Evolutionary conservation across 1,140 invertebrate species (phyloP).

Genomic region (Panagrolaimus sp.): DNA sequence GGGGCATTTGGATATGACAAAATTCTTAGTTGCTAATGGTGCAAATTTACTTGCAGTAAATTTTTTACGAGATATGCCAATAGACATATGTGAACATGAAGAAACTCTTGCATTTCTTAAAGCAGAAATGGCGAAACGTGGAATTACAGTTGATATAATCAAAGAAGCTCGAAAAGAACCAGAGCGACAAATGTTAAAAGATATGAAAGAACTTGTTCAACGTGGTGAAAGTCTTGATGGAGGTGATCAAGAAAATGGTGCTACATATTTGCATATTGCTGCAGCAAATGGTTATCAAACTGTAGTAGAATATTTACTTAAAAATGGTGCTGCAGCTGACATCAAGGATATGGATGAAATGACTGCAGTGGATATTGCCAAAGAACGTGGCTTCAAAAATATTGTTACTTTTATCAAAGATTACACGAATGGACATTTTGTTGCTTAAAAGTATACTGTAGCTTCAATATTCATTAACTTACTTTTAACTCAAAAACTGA

Average conservation of each 20-base stretch:
- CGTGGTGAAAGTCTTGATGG: slow-evolving; percentile 73
- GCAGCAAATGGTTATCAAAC: slow-evolving; percentile 83
- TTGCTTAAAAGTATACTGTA: too few species aligned
- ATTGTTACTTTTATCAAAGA: slow-evolving; percentile 66
- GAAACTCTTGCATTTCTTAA: slow-evolving; percentile 85
- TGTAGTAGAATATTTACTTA: slow-evolving; percentile 88
- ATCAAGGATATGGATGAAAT: slow-evolving; percentile 75
- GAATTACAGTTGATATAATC: slow-evolving; percentile 72
- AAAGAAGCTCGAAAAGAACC: slow-evolving; percentile 84
- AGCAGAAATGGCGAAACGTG: slow-evolving; percentile 90
- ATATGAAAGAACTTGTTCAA: slow-evolving; percentile 70
- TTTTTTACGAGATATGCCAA: slow-evolving; percentile 98
- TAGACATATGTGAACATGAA: slow-evolving; percentile 92
- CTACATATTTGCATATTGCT: slow-evolving; percentile 91
- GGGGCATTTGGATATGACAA: slow-evolving; percentile 80
- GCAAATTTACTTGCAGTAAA: slow-evolving; percentile 94
- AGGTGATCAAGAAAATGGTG: slow-evolving; percentile 75
- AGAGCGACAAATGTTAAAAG: slow-evolving; percentile 82
- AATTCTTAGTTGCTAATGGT: slow-evolving; percentile 69
- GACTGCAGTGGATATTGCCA: slow-evolving; percentile 88
- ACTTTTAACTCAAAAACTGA: too few species aligned
- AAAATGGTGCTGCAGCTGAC: slow-evolving; percentile 82
- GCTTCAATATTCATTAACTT: too few species aligned
- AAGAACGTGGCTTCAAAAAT: slow-evolving; percentile 96
- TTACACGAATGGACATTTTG: too few species aligned